Percentiles rank a stretch among this genome's conserved stretches.
Conservation (phyloP, 2,113 vertebrate species). For the Tauraco erythrolophus region DNA sequence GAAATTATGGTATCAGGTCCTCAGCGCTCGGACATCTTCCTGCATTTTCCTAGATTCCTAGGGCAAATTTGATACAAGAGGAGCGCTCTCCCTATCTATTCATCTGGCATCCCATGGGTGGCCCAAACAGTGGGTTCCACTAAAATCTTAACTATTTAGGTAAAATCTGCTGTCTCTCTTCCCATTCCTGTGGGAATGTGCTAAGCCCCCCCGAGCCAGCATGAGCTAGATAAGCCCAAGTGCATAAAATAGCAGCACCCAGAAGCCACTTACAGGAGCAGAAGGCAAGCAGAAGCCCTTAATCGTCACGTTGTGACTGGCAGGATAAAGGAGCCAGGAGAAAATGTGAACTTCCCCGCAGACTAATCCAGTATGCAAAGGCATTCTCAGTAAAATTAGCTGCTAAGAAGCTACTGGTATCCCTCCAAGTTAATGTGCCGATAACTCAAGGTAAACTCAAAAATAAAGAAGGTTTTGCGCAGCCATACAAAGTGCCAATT, state of each 20-base stretch:
- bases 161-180: neutral
- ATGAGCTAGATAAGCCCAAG: neutral
- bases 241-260: neutral
- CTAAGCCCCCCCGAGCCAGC: neutral
- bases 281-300: neutral
- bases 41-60: neutral
- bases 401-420: neutral
- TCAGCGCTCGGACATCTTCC: neutral
- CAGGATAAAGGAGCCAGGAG: neutral
- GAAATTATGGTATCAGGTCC: neutral
- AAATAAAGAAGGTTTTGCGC: neutral
- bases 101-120: neutral
- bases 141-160: neutral
- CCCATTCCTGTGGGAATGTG: neutral
- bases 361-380: neutral
- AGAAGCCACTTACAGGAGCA: neutral
- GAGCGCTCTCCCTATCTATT: neutral
- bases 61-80: neutral
- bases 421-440: neutral
- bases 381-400: neutral
- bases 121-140: neutral
- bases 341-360: neutral
- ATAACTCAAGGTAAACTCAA: neutral
- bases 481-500: neutral
- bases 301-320: neutral